phyloP scores from a whole-genome alignment of 92 coral and sea anemone genomes.

The Porites divaricata region DNA sequence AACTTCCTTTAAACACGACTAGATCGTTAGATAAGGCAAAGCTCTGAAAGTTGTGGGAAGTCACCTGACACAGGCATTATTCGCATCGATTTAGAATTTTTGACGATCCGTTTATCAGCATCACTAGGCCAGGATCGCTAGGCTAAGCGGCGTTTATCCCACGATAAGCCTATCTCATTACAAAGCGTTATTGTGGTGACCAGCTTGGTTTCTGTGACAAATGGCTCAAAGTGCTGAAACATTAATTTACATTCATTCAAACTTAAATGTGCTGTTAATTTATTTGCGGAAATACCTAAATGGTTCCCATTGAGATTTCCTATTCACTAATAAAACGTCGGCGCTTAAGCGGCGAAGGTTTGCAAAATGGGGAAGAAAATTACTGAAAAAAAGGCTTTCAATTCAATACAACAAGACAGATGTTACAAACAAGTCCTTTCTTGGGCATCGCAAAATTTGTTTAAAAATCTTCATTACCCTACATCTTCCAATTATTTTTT shows the following conservation, averaged over 20 bases:
- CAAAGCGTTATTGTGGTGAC: conserved; percentile 34
- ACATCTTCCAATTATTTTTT: too few species aligned
- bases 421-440: background rate
- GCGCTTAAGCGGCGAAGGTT: conserved; percentile 39
- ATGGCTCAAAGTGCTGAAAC: conserved; percentile 54
- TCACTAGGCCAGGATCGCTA: too few species aligned
- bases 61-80: too few species aligned
- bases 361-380: background rate
- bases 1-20: background rate
- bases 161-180: conserved; percentile 33
- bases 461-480: too few species aligned
- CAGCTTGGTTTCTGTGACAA: conserved; percentile 37
- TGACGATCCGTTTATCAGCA: too few species aligned
- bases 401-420: background rate
- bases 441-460: too few species aligned
- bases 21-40: background rate
- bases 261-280: conserved; percentile 55
- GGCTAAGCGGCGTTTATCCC: conserved; percentile 34
- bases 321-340: conserved; percentile 56
- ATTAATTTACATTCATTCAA: conserved; percentile 59
- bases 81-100: conserved; percentile 21
- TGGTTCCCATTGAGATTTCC: conserved; percentile 54
- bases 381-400: background rate
- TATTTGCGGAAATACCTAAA: conserved; percentile 57
- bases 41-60: background rate